Conservation (phyloP, 2,797 vertebrate genomes). For the Halcyon smyrnensis region DNA sequence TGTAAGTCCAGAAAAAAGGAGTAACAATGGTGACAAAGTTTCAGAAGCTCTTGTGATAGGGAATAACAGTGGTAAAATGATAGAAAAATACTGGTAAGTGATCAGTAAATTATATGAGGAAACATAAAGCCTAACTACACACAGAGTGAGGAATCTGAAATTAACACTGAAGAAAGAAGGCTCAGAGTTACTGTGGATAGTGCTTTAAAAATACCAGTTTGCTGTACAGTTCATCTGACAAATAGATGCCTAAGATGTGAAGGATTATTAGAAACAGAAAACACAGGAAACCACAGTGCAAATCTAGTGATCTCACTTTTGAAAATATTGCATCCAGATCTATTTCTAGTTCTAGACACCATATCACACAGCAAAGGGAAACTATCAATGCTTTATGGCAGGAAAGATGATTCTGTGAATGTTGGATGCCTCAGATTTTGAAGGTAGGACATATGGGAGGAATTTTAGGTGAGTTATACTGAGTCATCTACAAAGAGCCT, state of each 20-base stretch:
- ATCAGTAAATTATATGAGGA: neutral
- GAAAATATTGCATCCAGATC: slow-evolving; percentile 1
- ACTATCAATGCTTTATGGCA: neutral
- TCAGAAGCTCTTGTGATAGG: neutral
- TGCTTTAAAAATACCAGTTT: neutral
- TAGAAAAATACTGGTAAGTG: neutral
- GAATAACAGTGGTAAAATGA: neutral
- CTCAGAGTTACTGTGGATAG: neutral
- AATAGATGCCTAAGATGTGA: neutral
- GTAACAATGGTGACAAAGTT: neutral
- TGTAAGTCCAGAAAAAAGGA: neutral
- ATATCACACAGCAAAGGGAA: neutral
- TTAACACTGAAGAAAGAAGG: neutral
- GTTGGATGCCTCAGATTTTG: neutral
- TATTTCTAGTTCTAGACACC: neutral
- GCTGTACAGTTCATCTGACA: neutral
- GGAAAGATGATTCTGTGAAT: neutral
- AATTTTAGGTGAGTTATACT: neutral
- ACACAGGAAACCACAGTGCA: neutral
- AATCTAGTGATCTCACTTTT: neutral
- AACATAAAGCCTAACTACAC: neutral
- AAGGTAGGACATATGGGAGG: neutral
- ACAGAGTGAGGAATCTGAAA: neutral
- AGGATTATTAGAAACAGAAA: slow-evolving; percentile 22
- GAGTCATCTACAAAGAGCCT: neutral